A percentile compares a stretch with the other conserved stretches of the same genome.
Evolutionary conservation across 1,140 invertebrate species (phyloP).

Genomic region (Phocides pigmalion): DNA sequence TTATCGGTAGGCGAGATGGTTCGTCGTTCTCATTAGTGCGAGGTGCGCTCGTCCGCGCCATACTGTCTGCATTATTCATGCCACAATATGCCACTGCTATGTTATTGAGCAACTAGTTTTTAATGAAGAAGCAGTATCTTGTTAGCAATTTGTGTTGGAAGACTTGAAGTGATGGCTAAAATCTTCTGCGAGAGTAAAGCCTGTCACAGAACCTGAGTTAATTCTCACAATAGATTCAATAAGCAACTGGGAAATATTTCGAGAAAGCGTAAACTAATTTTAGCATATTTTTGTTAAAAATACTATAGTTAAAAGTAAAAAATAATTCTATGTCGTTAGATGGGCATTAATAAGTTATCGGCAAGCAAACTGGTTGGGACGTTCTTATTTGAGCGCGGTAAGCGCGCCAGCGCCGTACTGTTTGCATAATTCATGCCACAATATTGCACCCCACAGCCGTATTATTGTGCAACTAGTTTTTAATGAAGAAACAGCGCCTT

Average conservation of each 20-base stretch:
- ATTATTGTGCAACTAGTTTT: constrained; percentile 50
- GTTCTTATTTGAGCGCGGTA: constrained; percentile 64
- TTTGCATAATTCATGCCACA: constrained; percentile 78
- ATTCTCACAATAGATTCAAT: too few species aligned
- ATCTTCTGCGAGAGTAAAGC: background rate
- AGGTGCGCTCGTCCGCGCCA: constrained; percentile 48
- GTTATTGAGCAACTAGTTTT: constrained; percentile 50
- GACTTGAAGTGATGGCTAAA: background rate
- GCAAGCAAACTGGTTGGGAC: constrained; percentile 54
- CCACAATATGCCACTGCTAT: constrained; percentile 67
- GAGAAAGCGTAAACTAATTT: too few species aligned
- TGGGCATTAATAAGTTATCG: constrained; percentile 74
- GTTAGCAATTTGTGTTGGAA: background rate
- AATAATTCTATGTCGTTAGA: constrained; percentile 53
- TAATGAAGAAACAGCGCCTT: too few species aligned
- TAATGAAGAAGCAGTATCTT: constrained; percentile 11
- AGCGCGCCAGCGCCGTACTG: constrained; percentile 49
- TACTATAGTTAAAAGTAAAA: background rate
- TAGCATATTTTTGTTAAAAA: too few species aligned
- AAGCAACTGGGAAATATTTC: too few species aligned
- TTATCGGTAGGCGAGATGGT: constrained; percentile 59
- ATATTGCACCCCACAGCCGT: constrained; percentile 67
- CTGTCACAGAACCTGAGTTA: too few species aligned
- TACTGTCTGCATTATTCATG: constrained; percentile 76
- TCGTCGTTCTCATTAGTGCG: constrained; percentile 71